These are phyloP conservation scores for Ictalurus punctatus DNA, from an alignment of 2,113 vertebrate genomes.

Conservation along the genomic window DNA sequence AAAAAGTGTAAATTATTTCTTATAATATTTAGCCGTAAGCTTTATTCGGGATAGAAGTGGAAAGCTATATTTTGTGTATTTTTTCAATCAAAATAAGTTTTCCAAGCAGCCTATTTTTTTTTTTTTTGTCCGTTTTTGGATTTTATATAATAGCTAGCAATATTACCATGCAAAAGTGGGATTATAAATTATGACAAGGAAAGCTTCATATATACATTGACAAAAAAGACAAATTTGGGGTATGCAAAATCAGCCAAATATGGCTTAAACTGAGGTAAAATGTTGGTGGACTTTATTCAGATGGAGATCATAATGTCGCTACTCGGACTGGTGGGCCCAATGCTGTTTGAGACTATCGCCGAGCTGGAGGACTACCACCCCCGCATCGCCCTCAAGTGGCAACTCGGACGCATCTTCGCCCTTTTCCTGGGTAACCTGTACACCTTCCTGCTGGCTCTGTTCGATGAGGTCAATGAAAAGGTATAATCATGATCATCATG, in stretches of 20 bases:
- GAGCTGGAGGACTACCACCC: constrained; percentile 95
- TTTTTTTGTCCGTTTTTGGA: not conserved
- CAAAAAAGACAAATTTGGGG: not conserved
- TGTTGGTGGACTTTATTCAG: constrained; percentile 50
- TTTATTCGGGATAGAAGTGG: not conserved
- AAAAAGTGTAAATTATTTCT: not conserved
- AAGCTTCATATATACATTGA: not conserved
- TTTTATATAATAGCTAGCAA: not conserved
- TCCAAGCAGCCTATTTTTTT: too few species aligned
- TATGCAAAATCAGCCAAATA: not conserved
- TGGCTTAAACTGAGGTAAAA: not conserved
- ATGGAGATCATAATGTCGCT: constrained; percentile 81
- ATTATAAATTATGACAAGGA: not conserved
- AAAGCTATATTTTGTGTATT: not conserved
- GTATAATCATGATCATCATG: constrained; percentile 62
- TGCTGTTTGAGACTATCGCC: constrained; percentile 95
- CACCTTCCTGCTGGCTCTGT: constrained; percentile 92
- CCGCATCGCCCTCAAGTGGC: constrained; percentile 94
- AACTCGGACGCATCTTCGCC: constrained; percentile 94
- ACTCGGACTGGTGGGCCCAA: constrained; percentile 94
- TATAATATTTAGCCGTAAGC: not conserved
- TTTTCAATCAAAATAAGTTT: not conserved
- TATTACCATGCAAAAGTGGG: not conserved
- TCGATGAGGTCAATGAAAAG: constrained; percentile 94
- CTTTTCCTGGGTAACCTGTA: constrained; percentile 98